Evolutionary conservation across 2,888 invertebrate species (phyloP), one percentile per base, ranked within the genome.

Genomic region (Zaprionus bogoriensis): DNA sequence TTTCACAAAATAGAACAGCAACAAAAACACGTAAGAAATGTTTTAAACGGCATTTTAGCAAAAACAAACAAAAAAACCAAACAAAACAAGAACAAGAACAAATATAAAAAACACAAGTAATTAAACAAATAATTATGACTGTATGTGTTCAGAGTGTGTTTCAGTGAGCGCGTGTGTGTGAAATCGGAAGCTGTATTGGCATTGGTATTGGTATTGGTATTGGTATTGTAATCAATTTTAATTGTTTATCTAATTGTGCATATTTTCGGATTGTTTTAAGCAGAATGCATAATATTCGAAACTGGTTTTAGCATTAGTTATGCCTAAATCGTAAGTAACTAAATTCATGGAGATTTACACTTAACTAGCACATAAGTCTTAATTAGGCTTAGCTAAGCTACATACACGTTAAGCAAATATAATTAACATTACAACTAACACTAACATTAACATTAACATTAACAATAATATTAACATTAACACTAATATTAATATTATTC

Each of bases 11-110:
- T 47, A 63, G 51, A 62, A 70, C 54, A 57, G 63, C 64, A 70
- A 70, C 50, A 60, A 60, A 48, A 66, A 51, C 42, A 58, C 52
- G 51, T 42, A 59, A 46, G n/a, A 72, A 86, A 79, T 74, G 72
- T 83, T 83, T 83, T 87, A 87, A 58, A 83, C 28, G 71, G 68
- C 80, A 82, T 78, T 88, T 87, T 88, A 70, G 77, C 82, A 77
- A 73, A 47, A 71, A 80, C 62, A 27, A 48, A 41, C 3, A 45
- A 39, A 45, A 39, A 45, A 25, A 54, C 14, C 14, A 30, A 36
- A 30, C 17, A 17, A 36, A 23, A 3, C n/a, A n/a, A n/a, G n/a
- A 70, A n/a, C n/a, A n/a, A n/a, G n/a, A n/a, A n/a, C n/a, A n/a
- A n/a, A n/a, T n/a, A n/a, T n/a, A n/a, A 25, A 54, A 41, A 41